A percentile compares a stretch with the other conserved stretches of the same genome.
These are phyloP conservation scores for Spea multiplicata DNA, from an alignment of 2,113 vertebrate genomes.

Conservation along the genomic window DNA sequence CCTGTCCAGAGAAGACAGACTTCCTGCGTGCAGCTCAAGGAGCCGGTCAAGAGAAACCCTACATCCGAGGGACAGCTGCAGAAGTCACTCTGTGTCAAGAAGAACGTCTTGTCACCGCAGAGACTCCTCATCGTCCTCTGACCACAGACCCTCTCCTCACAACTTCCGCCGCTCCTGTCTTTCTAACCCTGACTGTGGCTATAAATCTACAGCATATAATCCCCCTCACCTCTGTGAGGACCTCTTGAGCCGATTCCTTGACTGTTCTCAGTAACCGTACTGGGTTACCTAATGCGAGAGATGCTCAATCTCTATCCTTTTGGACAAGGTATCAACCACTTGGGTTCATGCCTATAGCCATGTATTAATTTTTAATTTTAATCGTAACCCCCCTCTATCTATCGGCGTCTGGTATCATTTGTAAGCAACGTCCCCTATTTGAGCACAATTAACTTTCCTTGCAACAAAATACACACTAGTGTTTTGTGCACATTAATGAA, in stretches of 20 bases:
- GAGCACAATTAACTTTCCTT: not conserved
- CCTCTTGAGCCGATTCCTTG: conserved; percentile 22
- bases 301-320: not conserved
- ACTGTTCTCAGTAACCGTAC: conserved; percentile 22
- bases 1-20: too few species aligned
- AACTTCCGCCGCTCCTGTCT: conserved; percentile 14
- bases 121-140: conserved; percentile 24
- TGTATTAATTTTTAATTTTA: not conserved
- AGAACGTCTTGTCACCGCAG: conserved; percentile 4
- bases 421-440: not conserved
- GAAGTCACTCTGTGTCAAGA: not conserved
- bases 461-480: not conserved
- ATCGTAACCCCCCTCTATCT: not conserved
- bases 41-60: conserved; percentile 4
- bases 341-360: not conserved
- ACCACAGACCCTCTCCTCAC: conserved; percentile 10
- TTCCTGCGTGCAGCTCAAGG: not conserved
- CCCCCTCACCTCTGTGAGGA: conserved; percentile 3
- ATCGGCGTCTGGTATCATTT: not conserved
- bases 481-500: not conserved
- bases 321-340: too few species aligned
- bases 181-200: not conserved
- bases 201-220: not conserved
- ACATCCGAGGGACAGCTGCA: not conserved
- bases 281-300: not conserved